Conservation (phyloP, 1,140 invertebrate genomes). For the Calephelis virginiensis region DNA sequence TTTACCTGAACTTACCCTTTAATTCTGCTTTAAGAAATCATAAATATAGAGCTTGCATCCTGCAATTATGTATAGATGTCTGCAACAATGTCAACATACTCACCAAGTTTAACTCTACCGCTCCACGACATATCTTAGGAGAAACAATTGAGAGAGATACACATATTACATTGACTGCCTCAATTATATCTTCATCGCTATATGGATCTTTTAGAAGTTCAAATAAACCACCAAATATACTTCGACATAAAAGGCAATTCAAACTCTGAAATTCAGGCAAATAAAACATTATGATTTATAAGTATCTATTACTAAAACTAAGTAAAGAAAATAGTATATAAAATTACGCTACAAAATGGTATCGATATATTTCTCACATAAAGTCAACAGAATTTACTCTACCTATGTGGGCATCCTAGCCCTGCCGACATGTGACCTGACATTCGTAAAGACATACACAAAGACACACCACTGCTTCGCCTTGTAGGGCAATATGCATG, state of each 20-base stretch:
- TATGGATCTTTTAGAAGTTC: slow-evolving; percentile 56
- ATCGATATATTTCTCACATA: no score
- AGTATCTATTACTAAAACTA: not conserved
- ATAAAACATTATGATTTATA: not conserved
- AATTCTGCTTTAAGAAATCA: no score
- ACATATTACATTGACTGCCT: slow-evolving; percentile 74
- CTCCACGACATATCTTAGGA: slow-evolving; percentile 79
- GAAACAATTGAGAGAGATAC: slow-evolving; percentile 76
- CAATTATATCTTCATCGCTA: slow-evolving; percentile 53
- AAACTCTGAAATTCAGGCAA: slow-evolving; percentile 50
- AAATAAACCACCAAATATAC: slow-evolving; percentile 64
- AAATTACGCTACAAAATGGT: no score
- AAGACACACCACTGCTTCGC: no score
- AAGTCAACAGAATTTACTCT: no score
- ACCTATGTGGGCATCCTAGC: no score
- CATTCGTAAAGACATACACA: no score
- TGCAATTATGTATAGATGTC: not conserved
- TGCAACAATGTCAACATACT: slow-evolving; percentile 35
- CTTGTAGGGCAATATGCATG: no score
- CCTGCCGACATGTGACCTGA: no score
- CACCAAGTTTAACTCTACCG: slow-evolving; percentile 79
- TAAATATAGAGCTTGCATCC: no score
- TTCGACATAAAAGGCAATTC: slow-evolving; percentile 78
- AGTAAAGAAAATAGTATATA: no score
- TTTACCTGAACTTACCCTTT: no score